Evolutionary conservation across 2,888 invertebrate genomes (phyloP), one percentile per base, ranked within the genome.

Genomic region (Cyaniris semiargus): DNA sequence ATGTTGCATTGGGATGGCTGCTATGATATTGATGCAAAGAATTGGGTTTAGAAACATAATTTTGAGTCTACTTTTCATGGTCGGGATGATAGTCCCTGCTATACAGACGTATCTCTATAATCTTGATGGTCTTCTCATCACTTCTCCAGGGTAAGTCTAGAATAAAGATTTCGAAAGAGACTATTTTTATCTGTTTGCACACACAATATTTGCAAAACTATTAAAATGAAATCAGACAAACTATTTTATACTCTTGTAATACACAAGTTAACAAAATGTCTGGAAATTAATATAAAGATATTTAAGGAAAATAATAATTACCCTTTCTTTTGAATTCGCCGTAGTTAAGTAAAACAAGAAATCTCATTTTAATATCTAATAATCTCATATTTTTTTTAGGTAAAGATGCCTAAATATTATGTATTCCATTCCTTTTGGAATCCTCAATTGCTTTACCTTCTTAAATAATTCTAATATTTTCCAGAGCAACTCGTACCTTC

Each of bases 21-120:
- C 84, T 15, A 82, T 82, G 53, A 44, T 84, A 27, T 23, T 83
- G 72, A 27, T 82, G 10, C 79, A 76, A 4, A 78, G 76, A 7
- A 44, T 70, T 2, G 77, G 66, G 7, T 76, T 75, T 70, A 80
- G 82, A 74, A 81, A 78, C 53, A 74, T 80, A 1, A 75, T 80
- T 18, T 79, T 85, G 44, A 71, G 76, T 4, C 76, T 60, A 0
- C 80, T 84, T 27, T 75, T 83, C 44, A 0, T 82, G 1, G 5
- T 82, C 1, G 84, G 86, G 7, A 66, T 84, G 1, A 5, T 84
- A 3, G 53, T 82, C 0, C 83, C 85, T 0, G 85, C 82, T 0
- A 72, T 84, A 3, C 83, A 85, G 21, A 85, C 85, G 0, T 88
- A 86, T 79, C 31, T 81, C 4, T 83, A 84, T 23, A 82, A 86